These are phyloP conservation scores for Ctenopoma multispine DNA, from an alignment of 2,797 vertebrate species.

Conservation along the genomic window DNA sequence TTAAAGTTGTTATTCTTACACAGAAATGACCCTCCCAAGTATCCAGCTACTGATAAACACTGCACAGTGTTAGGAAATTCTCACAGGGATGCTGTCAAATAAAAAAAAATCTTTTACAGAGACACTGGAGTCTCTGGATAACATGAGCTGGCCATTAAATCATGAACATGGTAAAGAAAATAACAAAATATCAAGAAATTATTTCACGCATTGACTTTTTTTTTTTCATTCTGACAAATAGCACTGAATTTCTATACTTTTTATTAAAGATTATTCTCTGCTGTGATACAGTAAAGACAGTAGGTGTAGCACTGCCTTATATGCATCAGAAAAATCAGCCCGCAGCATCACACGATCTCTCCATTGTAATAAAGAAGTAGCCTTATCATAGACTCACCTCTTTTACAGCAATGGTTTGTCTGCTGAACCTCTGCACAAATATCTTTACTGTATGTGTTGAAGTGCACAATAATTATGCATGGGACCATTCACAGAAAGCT, in stretches of 20 bases:
- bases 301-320: conserved; percentile 37
- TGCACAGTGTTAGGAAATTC: conserved; percentile 6
- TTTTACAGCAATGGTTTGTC: conserved; percentile 5
- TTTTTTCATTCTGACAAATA: not conserved
- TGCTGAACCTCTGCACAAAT: conserved; percentile 26
- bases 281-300: conserved; percentile 20
- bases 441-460: not conserved
- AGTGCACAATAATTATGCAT: conserved; percentile 8
- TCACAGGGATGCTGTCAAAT: conserved; percentile 15
- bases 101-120: not conserved
- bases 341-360: not conserved
- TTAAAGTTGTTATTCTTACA: conserved; percentile 49
- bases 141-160: conserved; percentile 1
- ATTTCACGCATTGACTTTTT: not conserved
- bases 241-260: conserved; percentile 10
- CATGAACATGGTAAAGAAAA: not conserved
- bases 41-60: conserved; percentile 19
- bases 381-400: conserved; percentile 14
- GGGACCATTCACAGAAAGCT: not conserved
- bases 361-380: conserved; percentile 11
- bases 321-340: conserved; percentile 19
- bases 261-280: conserved; percentile 20
- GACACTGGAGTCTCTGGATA: not conserved
- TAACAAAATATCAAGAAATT: not conserved
- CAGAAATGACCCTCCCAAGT: conserved; percentile 25